Conservation (phyloP, 2,888 invertebrate species). For the Cantharis flavilabris region DNA sequence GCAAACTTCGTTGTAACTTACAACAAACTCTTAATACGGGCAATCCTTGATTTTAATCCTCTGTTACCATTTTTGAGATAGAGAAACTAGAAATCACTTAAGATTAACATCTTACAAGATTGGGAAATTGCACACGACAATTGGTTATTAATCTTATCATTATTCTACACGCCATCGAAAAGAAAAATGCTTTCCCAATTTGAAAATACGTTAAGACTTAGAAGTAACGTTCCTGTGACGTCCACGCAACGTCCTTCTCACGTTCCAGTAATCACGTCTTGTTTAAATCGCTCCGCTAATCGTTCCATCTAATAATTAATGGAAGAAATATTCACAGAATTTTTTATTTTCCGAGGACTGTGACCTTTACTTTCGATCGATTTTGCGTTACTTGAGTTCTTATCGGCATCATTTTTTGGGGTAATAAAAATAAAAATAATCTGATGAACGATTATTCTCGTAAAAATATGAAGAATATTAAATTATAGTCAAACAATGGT, state of each 20-base stretch:
- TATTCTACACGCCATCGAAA: not conserved
- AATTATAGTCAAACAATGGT: not conserved
- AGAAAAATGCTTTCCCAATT: not conserved
- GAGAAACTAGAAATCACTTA: not conserved
- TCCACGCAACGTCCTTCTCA: not conserved
- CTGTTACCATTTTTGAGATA: not conserved
- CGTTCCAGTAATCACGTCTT: not conserved
- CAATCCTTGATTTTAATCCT: not conserved
- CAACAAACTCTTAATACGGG: not conserved
- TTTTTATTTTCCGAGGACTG: not conserved
- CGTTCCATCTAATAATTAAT: not conserved
- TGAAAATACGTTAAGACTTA: not conserved
- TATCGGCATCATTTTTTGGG: not conserved
- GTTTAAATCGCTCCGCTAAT: not conserved
- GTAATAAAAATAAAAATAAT: not conserved
- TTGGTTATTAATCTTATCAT: not conserved
- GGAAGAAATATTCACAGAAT: not conserved
- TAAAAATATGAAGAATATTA: not conserved
- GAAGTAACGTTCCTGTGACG: not conserved
- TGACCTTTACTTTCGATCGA: not conserved
- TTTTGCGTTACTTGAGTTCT: not conserved
- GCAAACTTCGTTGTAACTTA: not conserved
- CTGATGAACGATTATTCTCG: not conserved
- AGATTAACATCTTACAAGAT: not conserved
- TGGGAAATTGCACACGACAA: not conserved